These are phyloP conservation scores for Sphenopsis melanotis DNA, from an alignment of 2,797 vertebrate species.

Conservation along the genomic window DNA sequence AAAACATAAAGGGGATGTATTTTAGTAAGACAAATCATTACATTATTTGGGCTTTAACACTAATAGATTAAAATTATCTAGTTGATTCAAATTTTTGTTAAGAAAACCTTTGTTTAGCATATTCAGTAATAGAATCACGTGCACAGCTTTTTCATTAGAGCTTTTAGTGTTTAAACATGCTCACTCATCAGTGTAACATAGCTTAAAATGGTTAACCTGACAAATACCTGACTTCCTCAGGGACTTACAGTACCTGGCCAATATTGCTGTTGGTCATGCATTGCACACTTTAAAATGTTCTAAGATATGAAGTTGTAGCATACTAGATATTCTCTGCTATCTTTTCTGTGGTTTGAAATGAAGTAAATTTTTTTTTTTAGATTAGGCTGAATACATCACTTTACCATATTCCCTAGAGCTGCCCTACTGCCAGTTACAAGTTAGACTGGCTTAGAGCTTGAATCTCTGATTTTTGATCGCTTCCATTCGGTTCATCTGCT, in stretches of 20 bases:
- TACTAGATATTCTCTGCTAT: background rate
- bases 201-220: background rate
- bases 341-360: background rate
- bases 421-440: background rate
- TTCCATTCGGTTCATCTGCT: background rate
- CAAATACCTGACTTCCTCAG: background rate
- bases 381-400: background rate
- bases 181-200: background rate
- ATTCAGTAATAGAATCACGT: background rate
- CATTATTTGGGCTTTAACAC: background rate
- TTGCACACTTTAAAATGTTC: background rate
- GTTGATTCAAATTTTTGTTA: background rate
- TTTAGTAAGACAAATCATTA: background rate
- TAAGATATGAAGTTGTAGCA: background rate
- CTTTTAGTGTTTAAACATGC: background rate
- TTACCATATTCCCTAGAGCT: background rate
- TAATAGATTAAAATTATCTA: background rate
- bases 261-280: background rate
- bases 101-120: background rate
- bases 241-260: background rate
- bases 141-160: background rate
- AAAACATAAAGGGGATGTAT: background rate
- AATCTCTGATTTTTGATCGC: background rate
- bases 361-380: background rate
- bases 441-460: background rate